Conservation (phyloP, 2,113 vertebrate species). For the Dissostichus mawsoni region DNA sequence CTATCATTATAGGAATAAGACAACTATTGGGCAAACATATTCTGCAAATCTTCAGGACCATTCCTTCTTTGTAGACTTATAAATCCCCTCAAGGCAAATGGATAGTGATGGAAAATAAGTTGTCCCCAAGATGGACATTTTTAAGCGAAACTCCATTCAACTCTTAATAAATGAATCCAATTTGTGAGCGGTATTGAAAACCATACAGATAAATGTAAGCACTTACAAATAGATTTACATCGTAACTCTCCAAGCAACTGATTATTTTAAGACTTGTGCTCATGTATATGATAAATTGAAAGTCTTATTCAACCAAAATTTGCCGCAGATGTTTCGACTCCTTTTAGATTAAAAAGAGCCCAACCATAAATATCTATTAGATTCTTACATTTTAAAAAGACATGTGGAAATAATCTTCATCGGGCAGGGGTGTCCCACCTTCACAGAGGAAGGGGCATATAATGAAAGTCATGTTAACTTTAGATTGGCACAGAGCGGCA, state of each 20-base stretch:
- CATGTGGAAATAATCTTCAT: constrained; percentile 73
- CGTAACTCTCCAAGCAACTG: constrained; percentile 27
- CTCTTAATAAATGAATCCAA: constrained; percentile 29
- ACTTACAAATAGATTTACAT: constrained; percentile 33
- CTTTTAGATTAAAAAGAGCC: constrained; percentile 77
- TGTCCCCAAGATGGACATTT: neutral
- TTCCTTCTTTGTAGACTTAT: neutral
- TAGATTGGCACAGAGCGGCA: constrained; percentile 50
- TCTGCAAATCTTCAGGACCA: neutral
- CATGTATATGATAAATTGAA: constrained; percentile 74
- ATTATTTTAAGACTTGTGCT: constrained; percentile 28
- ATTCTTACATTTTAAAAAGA: constrained; percentile 69
- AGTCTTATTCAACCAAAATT: constrained; percentile 68
- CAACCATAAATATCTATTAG: constrained; percentile 82
- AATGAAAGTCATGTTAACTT: constrained; percentile 68
- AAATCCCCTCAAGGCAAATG: neutral
- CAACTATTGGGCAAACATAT: neutral
- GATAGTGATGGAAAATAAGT: neutral
- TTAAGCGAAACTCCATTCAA: neutral
- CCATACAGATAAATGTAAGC: neutral
- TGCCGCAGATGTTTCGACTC: constrained; percentile 68
- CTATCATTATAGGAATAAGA: too few relatives aligned
- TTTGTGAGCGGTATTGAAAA: constrained; percentile 20
- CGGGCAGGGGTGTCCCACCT: constrained; percentile 53
- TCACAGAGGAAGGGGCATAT: constrained; percentile 54